Evolutionary conservation across 2,888 invertebrate species (phyloP).

Genomic region (Rhagonycha fulva): DNA sequence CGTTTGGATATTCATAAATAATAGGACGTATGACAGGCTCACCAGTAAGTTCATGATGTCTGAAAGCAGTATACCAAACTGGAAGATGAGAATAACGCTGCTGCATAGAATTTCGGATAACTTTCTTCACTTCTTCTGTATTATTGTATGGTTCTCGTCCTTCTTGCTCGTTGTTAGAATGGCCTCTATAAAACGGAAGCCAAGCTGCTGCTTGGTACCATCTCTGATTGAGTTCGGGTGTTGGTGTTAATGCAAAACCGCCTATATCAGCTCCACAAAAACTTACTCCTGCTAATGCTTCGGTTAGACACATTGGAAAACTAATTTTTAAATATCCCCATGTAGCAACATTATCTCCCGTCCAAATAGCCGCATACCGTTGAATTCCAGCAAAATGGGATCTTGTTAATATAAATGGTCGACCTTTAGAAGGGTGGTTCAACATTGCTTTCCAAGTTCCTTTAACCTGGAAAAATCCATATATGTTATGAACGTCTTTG

Average conservation of each 20-base stretch:
- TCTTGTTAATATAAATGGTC: constrained; percentile 91
- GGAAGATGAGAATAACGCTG: constrained; percentile 84
- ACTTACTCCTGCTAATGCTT: constrained; percentile 82
- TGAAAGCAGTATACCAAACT: constrained; percentile 85
- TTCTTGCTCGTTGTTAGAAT: constrained; percentile 92
- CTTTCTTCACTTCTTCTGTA: constrained; percentile 66
- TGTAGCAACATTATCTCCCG: constrained; percentile 93
- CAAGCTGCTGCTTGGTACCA: constrained; percentile 78
- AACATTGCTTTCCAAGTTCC: constrained; percentile 66
- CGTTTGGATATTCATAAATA: constrained; percentile 85
- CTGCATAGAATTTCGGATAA: constrained; percentile 71
- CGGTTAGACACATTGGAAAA: constrained; percentile 88
- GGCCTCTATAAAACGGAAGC: constrained; percentile 93
- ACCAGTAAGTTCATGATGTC: constrained; percentile 79
- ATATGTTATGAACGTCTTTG: constrained; percentile 93
- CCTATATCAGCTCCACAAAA: constrained; percentile 96
- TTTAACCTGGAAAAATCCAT: constrained; percentile 71
- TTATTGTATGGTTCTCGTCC: constrained; percentile 94
- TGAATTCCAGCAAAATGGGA: constrained; percentile 93
- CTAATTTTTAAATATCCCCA: constrained; percentile 87
- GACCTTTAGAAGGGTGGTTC: constrained; percentile 63
- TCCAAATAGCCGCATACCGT: constrained; percentile 91
- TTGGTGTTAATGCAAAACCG: constrained; percentile 94
- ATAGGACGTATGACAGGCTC: constrained; percentile 84
- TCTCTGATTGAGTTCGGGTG: constrained; percentile 83